Evolutionary conservation across 2,888 invertebrate species (phyloP).

Genomic region (Acrobasis consociella): DNA sequence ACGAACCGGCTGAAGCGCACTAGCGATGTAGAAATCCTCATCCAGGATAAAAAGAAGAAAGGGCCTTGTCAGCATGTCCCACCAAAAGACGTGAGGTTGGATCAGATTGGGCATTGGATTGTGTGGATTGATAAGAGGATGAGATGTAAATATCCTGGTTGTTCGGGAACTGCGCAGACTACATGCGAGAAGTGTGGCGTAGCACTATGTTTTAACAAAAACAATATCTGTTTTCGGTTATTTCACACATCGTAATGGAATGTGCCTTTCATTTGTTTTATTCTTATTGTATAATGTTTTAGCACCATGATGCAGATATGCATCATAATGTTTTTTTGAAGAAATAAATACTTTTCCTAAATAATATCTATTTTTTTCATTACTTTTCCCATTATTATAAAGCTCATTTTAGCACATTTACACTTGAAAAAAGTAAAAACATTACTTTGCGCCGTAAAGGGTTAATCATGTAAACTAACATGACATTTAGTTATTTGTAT

Average conservation of each 20-base stretch:
- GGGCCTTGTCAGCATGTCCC: constrained; percentile 19
- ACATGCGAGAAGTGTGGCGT: constrained; percentile 30
- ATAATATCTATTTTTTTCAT: constrained; percentile 12
- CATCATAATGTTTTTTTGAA: constrained; percentile 14
- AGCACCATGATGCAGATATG: constrained; percentile 20
- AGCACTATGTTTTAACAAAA: constrained; percentile 28
- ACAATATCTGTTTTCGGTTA: constrained; percentile 19
- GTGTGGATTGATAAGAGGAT: constrained; percentile 31
- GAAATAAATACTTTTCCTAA: constrained; percentile 13
- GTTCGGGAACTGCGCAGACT: constrained; percentile 26
- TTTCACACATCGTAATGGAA: constrained; percentile 16
- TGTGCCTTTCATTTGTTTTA: neutral
- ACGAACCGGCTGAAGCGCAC: constrained; percentile 13
- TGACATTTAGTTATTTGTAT: too few species aligned
- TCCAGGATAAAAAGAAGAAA: constrained; percentile 9
- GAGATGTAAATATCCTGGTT: constrained; percentile 28
- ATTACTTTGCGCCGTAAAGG: constrained; percentile 1
- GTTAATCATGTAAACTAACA: too few species aligned
- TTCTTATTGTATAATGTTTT: constrained; percentile 5
- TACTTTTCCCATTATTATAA: constrained; percentile 16
- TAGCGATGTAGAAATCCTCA: constrained; percentile 2
- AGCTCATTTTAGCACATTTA: neutral
- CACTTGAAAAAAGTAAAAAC: neutral
- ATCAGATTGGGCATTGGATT: constrained; percentile 38
- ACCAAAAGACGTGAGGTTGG: constrained; percentile 35